Evolutionary conservation across 2,113 vertebrate genomes (phyloP).

Genomic region (Pavo muticus): DNA sequence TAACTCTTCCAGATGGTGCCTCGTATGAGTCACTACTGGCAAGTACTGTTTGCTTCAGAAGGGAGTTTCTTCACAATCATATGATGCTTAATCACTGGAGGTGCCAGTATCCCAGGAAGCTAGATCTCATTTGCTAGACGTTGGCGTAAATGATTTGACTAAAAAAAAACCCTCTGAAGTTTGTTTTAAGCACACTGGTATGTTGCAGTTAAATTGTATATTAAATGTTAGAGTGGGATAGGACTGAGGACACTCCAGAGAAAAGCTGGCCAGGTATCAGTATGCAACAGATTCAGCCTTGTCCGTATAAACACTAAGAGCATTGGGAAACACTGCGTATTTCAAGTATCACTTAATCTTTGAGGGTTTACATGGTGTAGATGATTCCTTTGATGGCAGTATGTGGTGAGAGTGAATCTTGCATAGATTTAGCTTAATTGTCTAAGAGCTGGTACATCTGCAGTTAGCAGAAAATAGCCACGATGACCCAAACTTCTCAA

Average conservation of each 20-base stretch:
- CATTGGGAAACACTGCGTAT: not conserved
- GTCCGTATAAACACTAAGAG: not conserved
- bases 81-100: not conserved
- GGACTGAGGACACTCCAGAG: not conserved
- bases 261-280: not conserved
- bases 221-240: not conserved
- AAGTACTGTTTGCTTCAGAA: not conserved
- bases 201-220: not conserved
- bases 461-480: not conserved
- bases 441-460: not conserved
- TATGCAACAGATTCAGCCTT: not conserved
- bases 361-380: not conserved
- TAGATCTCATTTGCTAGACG: not conserved
- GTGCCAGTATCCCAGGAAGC: not conserved
- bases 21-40: not conserved
- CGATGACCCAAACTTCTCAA: not conserved
- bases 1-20: not conserved
- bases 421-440: not conserved
- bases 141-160: not conserved
- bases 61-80: not conserved
- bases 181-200: not conserved
- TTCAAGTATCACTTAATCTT: not conserved
- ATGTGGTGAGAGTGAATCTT: not conserved
- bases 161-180: not conserved
- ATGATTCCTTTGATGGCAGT: not conserved